Percentiles rank a stretch among this genome's conserved stretches.
These are phyloP conservation scores for Pogonus chalceus DNA, from an alignment of 1,140 invertebrate species.

Conservation along the genomic window DNA sequence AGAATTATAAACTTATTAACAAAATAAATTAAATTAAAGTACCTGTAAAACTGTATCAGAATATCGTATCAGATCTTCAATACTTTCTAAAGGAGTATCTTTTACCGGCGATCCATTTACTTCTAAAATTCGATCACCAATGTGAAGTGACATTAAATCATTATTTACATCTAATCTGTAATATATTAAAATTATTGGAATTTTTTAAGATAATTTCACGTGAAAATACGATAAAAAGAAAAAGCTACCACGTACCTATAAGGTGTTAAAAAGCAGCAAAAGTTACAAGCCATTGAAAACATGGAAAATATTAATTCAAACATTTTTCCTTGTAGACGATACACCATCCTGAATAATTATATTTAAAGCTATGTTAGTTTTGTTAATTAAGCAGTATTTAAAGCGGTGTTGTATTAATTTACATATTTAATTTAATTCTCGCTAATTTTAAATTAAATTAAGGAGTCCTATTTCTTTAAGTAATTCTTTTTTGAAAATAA, in stretches of 20 bases:
- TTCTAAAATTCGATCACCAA: slow-evolving; percentile 84
- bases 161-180: slow-evolving; percentile 69
- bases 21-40: slow-evolving; percentile 16
- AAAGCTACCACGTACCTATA: slow-evolving; percentile 18
- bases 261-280: slow-evolving; percentile 41
- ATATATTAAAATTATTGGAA: slow-evolving; percentile 12
- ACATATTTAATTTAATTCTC: no score
- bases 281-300: slow-evolving; percentile 51
- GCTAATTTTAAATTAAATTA: no score
- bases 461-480: no score
- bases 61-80: slow-evolving; percentile 64
- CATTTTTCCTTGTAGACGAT: slow-evolving; percentile 41
- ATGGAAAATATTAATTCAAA: slow-evolving; percentile 51
- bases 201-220: background rate
- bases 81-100: slow-evolving; percentile 63
- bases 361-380: no score
- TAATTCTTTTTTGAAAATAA: no score
- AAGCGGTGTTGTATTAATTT: no score
- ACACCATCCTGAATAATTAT: slow-evolving; percentile 26
- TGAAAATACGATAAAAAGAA: background rate
- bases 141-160: slow-evolving; percentile 72
- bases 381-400: no score
- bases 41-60: slow-evolving; percentile 67
- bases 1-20: slow-evolving; percentile 9
- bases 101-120: slow-evolving; percentile 82